Evolutionary conservation across 2,888 invertebrate genomes (phyloP).

Genomic region (Microchrysa polita): DNA sequence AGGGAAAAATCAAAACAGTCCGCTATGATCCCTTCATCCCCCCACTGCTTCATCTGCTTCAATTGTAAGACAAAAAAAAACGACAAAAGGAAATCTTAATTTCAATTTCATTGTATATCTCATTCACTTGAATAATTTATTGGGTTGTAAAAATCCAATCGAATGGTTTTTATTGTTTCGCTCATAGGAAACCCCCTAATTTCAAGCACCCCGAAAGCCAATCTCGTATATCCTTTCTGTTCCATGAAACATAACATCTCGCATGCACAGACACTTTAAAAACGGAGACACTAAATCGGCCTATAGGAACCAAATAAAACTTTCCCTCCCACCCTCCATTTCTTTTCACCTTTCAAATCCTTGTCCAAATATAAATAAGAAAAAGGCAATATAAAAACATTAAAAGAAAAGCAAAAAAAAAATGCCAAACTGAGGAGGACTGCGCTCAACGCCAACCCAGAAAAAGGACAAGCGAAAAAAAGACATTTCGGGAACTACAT

Average conservation of each 20-base stretch:
- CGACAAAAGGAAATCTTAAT: slow-evolving; percentile 29
- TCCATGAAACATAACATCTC: neutral
- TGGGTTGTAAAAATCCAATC: slow-evolving; percentile 30
- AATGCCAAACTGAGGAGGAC: too few relatives aligned
- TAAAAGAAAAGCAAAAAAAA: slow-evolving; percentile 29
- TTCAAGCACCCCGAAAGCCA: neutral
- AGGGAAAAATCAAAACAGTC: too few relatives aligned
- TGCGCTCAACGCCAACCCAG: too few relatives aligned
- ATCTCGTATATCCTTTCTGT: neutral
- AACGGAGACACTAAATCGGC: slow-evolving; percentile 22
- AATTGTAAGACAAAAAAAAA: too few relatives aligned
- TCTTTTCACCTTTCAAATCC: too few relatives aligned
- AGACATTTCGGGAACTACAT: too few relatives aligned
- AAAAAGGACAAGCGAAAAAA: neutral
- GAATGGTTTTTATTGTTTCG: slow-evolving; percentile 24
- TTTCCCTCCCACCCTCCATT: too few relatives aligned
- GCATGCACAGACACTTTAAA: neutral
- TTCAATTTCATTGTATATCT: slow-evolving; percentile 28
- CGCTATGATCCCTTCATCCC: too few relatives aligned
- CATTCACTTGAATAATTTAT: slow-evolving; percentile 21
- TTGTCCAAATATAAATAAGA: slow-evolving; percentile 26
- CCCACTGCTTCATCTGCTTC: too few relatives aligned
- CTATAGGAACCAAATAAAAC: slow-evolving; percentile 17
- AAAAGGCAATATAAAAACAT: slow-evolving; percentile 36
- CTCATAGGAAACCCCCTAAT: neutral